Evolutionary conservation across 2,797 vertebrate species (phyloP).

Genomic region (Argya squamiceps): DNA sequence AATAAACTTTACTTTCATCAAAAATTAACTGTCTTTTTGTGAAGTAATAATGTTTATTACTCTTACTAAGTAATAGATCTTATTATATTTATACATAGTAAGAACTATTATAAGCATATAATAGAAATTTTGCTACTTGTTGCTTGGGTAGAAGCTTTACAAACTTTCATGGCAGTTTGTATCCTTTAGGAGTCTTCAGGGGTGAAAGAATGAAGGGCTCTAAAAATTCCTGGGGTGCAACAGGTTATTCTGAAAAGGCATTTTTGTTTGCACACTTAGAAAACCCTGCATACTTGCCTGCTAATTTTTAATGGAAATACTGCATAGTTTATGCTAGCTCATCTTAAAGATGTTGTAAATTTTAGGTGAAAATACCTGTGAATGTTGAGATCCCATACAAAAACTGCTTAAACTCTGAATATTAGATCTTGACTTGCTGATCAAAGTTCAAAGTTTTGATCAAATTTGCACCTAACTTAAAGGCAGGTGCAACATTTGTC

Average conservation of each 20-base stretch:
- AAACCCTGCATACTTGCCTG: not conserved
- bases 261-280: not conserved
- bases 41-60: not conserved
- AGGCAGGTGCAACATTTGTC: not conserved
- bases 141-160: not conserved
- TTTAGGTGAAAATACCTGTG: not conserved
- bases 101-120: not conserved
- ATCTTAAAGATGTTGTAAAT: not conserved
- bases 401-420: not conserved
- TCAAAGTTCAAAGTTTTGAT: not conserved
- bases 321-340: not conserved
- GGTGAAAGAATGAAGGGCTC: not conserved
- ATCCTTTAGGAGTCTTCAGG: not conserved
- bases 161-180: not conserved
- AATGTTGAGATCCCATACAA: not conserved
- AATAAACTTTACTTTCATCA: not conserved
- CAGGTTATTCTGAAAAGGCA: not conserved
- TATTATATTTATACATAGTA: not conserved
- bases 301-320: not conserved
- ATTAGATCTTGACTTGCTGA: not conserved
- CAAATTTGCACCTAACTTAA: not conserved
- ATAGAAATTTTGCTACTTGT: not conserved
- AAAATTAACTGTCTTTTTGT: not conserved
- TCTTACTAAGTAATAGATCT: not conserved
- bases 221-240: not conserved